Base-by-base conservation (phyloP, 2,113 vertebrate species). In the Zosterops hypoxanthus region DNA sequence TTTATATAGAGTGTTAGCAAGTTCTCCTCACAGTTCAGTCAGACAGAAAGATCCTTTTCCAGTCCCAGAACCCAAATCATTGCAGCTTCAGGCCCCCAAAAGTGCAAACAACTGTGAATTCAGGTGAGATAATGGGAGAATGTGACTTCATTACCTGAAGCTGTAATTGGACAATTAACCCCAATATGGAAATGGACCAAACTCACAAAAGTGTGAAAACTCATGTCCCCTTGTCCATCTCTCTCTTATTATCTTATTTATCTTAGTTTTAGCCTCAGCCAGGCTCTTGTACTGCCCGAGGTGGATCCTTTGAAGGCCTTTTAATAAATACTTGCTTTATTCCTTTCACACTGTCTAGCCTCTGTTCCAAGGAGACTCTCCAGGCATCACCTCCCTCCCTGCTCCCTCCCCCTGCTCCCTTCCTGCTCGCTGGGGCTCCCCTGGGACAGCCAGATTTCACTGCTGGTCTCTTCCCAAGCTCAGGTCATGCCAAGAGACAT, bases 1-100 rank as follows among this genome's bases (percentile, higher is more conserved):
- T 16, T 5, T 39, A 18, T 2, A 3, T 0, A 4, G 14, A 26
- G 29, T 2, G 23, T 44, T 1, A 44, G 52, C 31, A 3, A 9
- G 29, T 1, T n/a, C 52, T 26, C 53, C 16, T 34, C 53, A 12
- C 31, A 16, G 31, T 5, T 24, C 1, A 14, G 50, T 7, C 13
- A 28, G 2, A 21, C 18, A 9, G 0, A 73, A 7, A 7, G 9
- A 34, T n/a, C 52, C 41, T 44, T 16, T 16, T 9, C 24, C 70
- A 44, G 23, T 31, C 39, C 13, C 9, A 44, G 12, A 21, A 26
- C 39, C 39, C 8, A 53, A 28, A 31, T 26, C 15, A 0, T 1
- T 2, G 2, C 36, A 42, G 50, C 36, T 13, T 33, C 28, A 14
- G 49, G 20, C 49, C 39, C 70, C 39, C 2, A 22, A 46, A 73